Base-by-base conservation (phyloP, 2,888 invertebrate genomes). In the Melanchra persicariae region DNA sequence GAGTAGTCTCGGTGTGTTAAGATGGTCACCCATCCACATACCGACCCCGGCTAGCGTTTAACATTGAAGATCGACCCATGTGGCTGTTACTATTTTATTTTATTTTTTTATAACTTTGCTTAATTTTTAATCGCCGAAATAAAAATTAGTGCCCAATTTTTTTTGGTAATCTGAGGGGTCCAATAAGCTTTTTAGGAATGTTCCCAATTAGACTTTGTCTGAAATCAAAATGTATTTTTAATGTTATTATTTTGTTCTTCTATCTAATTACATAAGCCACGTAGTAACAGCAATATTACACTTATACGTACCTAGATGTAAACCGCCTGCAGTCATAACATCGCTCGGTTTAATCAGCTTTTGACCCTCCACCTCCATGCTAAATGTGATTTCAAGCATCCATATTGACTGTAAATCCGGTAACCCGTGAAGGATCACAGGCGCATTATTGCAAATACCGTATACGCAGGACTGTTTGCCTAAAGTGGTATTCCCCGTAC, bases 361-460 rank as follows among this genome's bases (percentile, higher is more conserved):
- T 62, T 59, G 30, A 62, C 54, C 77, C 37, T 40, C 8, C 22
- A 74, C 58, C 40, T 52, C 47, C 37, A 60, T 49, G 22, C 43
- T 52, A 26, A 62, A 73, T 52, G 51, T 77, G 45, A 78, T 73
- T 73, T 67, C 40, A 77, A 64, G 40, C 64, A 43, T n/a, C 12
- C 12, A 63, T 60, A 77, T 76, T 71, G 60, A 64, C 64, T 52
- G 51, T 57, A 47, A 52, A 64, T 15, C 57, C 58, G 24, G 10
- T 45, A 63, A 63, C 47, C 59, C 62, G 34, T 63, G 24, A 59
- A 70, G 59, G 61, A 24, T 49, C 60, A 61, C 19, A 26, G 19
- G 12, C 43, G 12, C 40, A 71, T 65, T 77, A 73, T 65, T 61
- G 40, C 60, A 67, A 78, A 67, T 73, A 73, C 55, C 24, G 57